Conservation (phyloP, 2,888 invertebrate species). For the Andrena fulva region DNA sequence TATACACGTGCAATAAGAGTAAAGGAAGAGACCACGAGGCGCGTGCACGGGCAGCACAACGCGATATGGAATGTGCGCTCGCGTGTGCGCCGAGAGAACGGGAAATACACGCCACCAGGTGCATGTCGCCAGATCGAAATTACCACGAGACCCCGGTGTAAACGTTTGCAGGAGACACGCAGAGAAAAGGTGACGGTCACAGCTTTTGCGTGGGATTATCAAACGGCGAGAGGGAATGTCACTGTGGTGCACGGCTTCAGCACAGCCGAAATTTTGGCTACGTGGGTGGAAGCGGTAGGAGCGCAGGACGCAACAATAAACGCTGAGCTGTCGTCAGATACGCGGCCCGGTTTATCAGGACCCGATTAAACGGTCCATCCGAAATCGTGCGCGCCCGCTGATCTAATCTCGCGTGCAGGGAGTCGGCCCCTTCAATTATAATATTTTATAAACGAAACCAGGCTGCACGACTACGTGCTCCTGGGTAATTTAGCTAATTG, state of each 20-base stretch:
- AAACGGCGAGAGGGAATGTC: background rate
- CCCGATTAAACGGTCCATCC: constrained; percentile 41
- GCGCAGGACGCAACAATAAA: constrained; percentile 9
- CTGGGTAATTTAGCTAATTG: constrained; percentile 50
- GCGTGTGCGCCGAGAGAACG: background rate
- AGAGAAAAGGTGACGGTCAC: background rate
- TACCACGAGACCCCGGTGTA: background rate
- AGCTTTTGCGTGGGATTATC: background rate
- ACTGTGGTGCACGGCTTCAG: background rate
- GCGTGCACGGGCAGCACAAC: background rate
- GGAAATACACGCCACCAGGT: background rate
- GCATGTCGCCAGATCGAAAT: background rate
- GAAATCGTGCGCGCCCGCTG: background rate
- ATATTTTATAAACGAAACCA: constrained; percentile 49
- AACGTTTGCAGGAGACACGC: background rate
- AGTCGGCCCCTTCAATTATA: constrained; percentile 23
- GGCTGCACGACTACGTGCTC: constrained; percentile 17
- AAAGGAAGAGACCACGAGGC: constrained; percentile 8
- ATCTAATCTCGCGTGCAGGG: constrained; percentile 14
- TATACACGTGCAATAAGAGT: constrained; percentile 10
- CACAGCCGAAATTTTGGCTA: background rate
- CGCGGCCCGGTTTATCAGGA: constrained; percentile 28
- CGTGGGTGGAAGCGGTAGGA: background rate
- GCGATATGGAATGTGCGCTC: background rate
- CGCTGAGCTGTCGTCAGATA: constrained; percentile 39